Conservation (phyloP, 2,888 invertebrate genomes). For the Microplitis deprimator region DNA sequence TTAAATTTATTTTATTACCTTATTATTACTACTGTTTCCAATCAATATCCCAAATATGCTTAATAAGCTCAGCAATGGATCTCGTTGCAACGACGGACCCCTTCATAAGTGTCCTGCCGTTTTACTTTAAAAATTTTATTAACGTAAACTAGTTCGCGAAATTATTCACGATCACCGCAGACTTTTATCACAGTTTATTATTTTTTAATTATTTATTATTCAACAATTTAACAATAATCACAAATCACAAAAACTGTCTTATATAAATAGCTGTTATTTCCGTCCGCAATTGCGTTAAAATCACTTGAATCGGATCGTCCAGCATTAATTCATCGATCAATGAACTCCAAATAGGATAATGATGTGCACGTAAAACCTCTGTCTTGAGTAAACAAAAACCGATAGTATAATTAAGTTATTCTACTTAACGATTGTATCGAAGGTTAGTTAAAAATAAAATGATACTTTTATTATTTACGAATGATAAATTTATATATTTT, state of each 20-base stretch:
- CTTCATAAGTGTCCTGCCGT: slow-evolving; percentile 66
- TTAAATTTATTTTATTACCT: slow-evolving; percentile 53
- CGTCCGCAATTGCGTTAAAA: neutral
- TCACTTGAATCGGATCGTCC: neutral
- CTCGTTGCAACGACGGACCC: slow-evolving; percentile 60
- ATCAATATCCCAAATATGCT: slow-evolving; percentile 67
- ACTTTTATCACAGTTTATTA: slow-evolving; percentile 7
- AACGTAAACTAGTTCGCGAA: neutral
- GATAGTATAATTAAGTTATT: too few species aligned
- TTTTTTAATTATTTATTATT: neutral
- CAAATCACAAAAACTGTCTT: slow-evolving; percentile 47
- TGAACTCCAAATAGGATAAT: neutral
- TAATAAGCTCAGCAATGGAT: slow-evolving; percentile 61
- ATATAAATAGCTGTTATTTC: slow-evolving; percentile 30
- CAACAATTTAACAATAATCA: slow-evolving; percentile 37
- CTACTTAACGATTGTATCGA: too few species aligned
- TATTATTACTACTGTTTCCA: slow-evolving; percentile 62
- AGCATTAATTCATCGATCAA: neutral
- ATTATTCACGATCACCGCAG: neutral
- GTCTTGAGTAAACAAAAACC: neutral
- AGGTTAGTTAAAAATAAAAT: too few species aligned
- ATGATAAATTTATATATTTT: too few species aligned
- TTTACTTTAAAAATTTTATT: slow-evolving; percentile 41
- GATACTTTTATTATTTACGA: too few species aligned
- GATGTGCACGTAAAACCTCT: neutral